Conservation (phyloP, 1,140 invertebrate species). For the Tenebrio molitor region DNA sequence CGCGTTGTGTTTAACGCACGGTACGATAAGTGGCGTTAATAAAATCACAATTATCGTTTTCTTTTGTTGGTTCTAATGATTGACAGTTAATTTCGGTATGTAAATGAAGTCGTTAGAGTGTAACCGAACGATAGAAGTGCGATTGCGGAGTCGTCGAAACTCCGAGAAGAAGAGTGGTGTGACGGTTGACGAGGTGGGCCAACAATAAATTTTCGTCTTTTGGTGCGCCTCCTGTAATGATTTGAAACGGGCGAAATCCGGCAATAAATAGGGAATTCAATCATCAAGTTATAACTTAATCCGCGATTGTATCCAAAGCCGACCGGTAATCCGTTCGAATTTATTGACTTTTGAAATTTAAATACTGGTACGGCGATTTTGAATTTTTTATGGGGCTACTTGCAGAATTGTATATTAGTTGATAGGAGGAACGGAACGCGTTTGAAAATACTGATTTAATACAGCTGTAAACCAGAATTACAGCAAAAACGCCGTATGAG, state of each 20-base stretch:
- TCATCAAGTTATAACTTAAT: constrained; percentile 51
- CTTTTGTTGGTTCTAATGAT: constrained; percentile 16
- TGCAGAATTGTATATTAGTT: constrained; percentile 45
- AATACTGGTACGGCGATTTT: constrained; percentile 33
- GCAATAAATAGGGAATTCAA: constrained; percentile 50
- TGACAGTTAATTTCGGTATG: constrained; percentile 43
- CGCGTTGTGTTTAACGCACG: neutral
- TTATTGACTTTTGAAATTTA: constrained; percentile 50
- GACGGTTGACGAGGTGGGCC: constrained; percentile 29
- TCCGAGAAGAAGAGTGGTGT: neutral
- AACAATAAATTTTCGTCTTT: constrained; percentile 9
- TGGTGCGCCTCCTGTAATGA: constrained; percentile 13
- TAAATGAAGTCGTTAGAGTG: constrained; percentile 30
- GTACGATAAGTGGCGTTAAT: constrained; percentile 3
- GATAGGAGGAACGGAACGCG: constrained; percentile 7
- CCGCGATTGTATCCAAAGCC: constrained; percentile 19
- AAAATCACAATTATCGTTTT: constrained; percentile 25
- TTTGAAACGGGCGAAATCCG: constrained; percentile 34
- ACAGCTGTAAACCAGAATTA: constrained; percentile 48
- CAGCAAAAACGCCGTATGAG: constrained; percentile 5
- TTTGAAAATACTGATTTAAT: constrained; percentile 35
- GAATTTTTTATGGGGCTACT: constrained; percentile 22
- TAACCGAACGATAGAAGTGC: constrained; percentile 6
- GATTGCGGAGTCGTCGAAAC: neutral
- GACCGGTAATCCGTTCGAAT: constrained; percentile 41